These are phyloP conservation scores for Eleutherodactylus coqui DNA, from an alignment of 2,797 vertebrate species.

Conservation along the genomic window DNA sequence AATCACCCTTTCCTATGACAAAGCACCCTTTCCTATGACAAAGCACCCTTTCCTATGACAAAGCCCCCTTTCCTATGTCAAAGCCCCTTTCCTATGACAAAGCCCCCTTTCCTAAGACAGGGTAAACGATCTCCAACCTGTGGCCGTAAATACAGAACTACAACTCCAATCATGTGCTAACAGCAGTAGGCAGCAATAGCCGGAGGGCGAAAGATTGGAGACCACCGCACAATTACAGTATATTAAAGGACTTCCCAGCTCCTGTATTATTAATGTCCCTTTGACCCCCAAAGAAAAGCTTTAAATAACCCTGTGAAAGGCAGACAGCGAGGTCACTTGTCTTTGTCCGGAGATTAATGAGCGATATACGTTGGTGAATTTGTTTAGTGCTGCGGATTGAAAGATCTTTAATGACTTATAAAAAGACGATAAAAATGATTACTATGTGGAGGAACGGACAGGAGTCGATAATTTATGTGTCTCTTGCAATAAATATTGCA, in stretches of 20 bases:
- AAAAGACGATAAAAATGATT: background rate
- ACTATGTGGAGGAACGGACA: background rate
- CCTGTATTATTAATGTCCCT: background rate
- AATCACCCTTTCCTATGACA: too few relatives aligned
- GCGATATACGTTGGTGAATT: background rate
- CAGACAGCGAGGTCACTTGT: background rate
- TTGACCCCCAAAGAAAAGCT: background rate
- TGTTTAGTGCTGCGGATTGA: conserved; percentile 1
- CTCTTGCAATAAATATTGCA: background rate
- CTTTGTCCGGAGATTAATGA: background rate
- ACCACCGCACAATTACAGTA: too few relatives aligned
- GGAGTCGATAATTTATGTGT: background rate
- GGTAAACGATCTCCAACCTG: too few relatives aligned
- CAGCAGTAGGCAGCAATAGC: too few relatives aligned
- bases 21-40: too few relatives aligned
- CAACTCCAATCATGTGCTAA: too few relatives aligned
- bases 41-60: too few relatives aligned
- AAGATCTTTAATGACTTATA: background rate
- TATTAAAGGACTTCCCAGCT: background rate
- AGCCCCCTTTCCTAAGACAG: too few relatives aligned
- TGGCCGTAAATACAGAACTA: too few relatives aligned
- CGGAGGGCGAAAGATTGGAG: too few relatives aligned
- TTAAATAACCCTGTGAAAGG: background rate
- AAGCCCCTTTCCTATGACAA: too few relatives aligned
- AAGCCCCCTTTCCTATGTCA: too few relatives aligned